phyloP scores from a whole-genome alignment of 2,888 invertebrate genomes.

The Aphodius granarius region DNA sequence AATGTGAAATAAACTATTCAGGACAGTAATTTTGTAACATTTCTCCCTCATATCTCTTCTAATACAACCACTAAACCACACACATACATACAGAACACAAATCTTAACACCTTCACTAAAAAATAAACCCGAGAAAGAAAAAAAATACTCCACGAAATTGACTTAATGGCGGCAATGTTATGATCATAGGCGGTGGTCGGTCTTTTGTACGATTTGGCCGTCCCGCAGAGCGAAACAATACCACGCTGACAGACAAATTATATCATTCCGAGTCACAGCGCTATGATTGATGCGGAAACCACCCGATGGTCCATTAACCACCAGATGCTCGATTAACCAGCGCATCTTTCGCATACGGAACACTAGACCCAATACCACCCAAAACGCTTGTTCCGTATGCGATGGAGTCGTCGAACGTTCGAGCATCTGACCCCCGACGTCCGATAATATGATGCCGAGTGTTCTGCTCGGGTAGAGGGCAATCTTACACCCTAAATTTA shows the following conservation, averaged over 20 bases:
- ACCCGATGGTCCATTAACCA: neutral
- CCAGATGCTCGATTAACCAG: no score
- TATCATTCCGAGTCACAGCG: conserved; percentile 26
- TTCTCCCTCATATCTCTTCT: no score
- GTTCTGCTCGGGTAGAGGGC: neutral
- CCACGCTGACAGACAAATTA: conserved; percentile 32
- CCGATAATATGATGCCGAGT: neutral
- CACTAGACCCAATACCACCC: no score
- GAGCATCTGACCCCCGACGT: neutral
- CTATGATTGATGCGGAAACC: conserved; percentile 20
- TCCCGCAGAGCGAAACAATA: conserved; percentile 29
- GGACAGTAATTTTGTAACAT: no score
- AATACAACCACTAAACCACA: neutral
- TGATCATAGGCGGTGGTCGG: conserved; percentile 17
- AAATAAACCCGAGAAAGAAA: neutral
- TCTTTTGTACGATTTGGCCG: conserved; percentile 21
- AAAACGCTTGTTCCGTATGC: no score
- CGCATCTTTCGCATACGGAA: no score
- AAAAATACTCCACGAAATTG: neutral
- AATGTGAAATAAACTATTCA: no score
- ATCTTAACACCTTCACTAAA: neutral
- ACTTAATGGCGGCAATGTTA: conserved; percentile 9
- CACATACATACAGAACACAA: neutral
- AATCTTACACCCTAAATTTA: neutral
- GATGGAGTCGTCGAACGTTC: no score